phyloP scores from a whole-genome alignment of 2,113 vertebrate genomes.

The Thalassarche chlororhynchos region DNA sequence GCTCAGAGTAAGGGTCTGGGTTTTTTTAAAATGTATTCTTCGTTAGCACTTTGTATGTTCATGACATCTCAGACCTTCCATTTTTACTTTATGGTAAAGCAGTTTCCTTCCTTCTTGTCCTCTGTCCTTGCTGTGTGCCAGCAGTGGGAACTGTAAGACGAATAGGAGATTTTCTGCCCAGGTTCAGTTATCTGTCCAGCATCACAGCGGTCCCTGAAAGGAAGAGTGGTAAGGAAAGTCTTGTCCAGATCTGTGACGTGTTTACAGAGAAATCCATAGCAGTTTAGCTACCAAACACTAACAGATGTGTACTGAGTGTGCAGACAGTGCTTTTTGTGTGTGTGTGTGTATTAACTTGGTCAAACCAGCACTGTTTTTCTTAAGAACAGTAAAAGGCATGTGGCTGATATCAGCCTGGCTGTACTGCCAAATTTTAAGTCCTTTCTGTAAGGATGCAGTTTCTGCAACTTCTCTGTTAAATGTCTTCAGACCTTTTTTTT shows the following conservation, averaged over 20 bases:
- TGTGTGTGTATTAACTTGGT: background rate
- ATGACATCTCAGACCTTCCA: background rate
- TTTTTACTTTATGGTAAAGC: background rate
- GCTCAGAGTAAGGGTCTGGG: background rate
- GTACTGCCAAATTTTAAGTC: background rate
- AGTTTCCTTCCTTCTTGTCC: background rate
- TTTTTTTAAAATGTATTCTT: background rate
- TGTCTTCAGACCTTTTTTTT: background rate
- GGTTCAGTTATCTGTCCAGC: background rate
- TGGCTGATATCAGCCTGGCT: slow-evolving; percentile 1
- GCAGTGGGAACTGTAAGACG: background rate
- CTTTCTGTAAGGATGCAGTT: background rate
- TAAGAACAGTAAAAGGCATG: background rate
- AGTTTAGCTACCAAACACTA: background rate
- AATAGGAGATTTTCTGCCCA: background rate
- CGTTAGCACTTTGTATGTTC: background rate
- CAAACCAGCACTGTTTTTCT: background rate
- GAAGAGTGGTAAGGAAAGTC: background rate
- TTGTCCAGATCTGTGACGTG: background rate
- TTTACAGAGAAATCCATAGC: background rate
- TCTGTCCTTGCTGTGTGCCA: background rate
- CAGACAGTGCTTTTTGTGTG: background rate
- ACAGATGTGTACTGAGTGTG: background rate
- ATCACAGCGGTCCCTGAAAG: background rate
- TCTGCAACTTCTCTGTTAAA: slow-evolving; percentile 3